A percentile compares a stretch with the other conserved stretches of the same genome.
Conservation (phyloP, 2,113 vertebrate species). For the Abramis brama region DNA sequence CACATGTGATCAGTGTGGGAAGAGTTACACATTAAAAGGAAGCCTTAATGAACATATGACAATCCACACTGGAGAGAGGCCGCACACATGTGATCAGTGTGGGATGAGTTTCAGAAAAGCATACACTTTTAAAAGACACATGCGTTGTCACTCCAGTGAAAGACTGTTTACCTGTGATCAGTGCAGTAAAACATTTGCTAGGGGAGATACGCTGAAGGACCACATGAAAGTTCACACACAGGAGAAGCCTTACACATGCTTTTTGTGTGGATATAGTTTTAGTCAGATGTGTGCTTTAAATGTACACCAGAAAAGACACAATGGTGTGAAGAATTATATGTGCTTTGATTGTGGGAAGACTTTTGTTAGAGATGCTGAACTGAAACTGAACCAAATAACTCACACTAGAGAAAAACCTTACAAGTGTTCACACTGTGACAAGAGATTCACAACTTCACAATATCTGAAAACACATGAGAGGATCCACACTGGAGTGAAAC, state of each 20-base stretch:
- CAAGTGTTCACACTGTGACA: not conserved
- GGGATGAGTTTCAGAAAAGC: not conserved
- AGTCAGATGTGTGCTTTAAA: not conserved
- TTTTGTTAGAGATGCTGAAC: not conserved
- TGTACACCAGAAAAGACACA: not conserved
- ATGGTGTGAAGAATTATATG: not conserved
- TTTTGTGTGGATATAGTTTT: not conserved
- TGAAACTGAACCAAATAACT: not conserved
- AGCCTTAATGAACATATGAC: not conserved
- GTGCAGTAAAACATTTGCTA: not conserved
- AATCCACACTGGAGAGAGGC: not conserved
- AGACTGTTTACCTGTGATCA: not conserved
- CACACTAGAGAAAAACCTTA: not conserved
- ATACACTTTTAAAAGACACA: not conserved
- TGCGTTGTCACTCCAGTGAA: not conserved
- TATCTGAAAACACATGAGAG: not conserved
- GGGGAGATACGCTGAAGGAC: not conserved
- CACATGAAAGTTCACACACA: not conserved
- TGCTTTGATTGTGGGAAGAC: not conserved
- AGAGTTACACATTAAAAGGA: no score
- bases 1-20: no score
- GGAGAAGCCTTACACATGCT: not conserved
- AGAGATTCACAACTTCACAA: not conserved
- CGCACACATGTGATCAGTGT: not conserved
- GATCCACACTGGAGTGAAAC: not conserved